These are phyloP conservation scores for Thereva unica DNA, from an alignment of 2,888 invertebrate species.

Conservation along the genomic window DNA sequence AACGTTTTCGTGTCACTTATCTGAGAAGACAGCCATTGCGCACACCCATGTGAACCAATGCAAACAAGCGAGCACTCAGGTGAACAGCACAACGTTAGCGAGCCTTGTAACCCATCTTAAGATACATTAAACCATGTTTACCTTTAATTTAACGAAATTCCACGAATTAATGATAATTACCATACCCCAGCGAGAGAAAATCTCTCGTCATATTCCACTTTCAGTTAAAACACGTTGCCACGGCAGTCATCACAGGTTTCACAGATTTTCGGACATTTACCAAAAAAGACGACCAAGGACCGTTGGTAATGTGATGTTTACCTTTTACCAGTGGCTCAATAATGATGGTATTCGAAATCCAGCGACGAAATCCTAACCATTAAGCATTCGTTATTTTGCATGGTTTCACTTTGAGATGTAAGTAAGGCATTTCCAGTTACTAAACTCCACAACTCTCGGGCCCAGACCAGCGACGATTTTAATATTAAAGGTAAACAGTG, in stretches of 20 bases:
- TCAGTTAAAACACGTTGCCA: slow-evolving; percentile 22
- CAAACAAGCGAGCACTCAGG: slow-evolving; percentile 24
- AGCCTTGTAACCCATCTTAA: slow-evolving; percentile 35
- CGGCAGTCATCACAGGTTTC: background rate
- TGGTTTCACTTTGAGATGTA: no score
- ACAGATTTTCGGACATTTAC: slow-evolving; percentile 14
- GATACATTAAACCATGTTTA: slow-evolving; percentile 42
- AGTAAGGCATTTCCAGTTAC: no score
- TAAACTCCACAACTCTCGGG: no score
- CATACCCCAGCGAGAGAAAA: slow-evolving; percentile 23
- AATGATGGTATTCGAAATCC: slow-evolving; percentile 10
- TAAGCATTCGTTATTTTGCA: no score
- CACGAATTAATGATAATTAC: slow-evolving; percentile 42
- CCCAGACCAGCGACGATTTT: no score
- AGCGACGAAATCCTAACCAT: slow-evolving; percentile 16
- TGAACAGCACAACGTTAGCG: slow-evolving; percentile 16
- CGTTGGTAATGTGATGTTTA: slow-evolving; percentile 13
- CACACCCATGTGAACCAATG: slow-evolving; percentile 14
- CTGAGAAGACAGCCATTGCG: slow-evolving; percentile 20
- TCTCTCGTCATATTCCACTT: slow-evolving; percentile 24
- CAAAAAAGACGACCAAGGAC: slow-evolving; percentile 17
- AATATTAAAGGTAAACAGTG: no score
- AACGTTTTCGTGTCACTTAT: slow-evolving; percentile 28
- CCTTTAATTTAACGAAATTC: slow-evolving; percentile 42
- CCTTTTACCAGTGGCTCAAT: slow-evolving; percentile 10